A percentile compares a stretch with the other conserved stretches of the same genome.
Evolutionary conservation across 2,888 invertebrate species (phyloP).

Genomic region (Gastracanthus pulcherrimus): DNA sequence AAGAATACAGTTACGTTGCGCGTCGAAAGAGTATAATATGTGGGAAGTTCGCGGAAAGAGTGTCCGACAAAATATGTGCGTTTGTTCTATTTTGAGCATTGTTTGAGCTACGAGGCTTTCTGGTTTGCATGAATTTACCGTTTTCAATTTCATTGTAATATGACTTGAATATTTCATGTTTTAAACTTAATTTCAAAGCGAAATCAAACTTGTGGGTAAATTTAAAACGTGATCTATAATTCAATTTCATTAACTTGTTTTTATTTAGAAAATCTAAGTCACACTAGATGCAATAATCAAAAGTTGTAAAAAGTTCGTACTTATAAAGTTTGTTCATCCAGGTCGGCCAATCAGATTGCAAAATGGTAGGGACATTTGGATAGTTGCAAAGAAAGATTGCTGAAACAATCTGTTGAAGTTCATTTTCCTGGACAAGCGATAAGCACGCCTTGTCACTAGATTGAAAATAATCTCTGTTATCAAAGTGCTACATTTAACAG

Average conservation of each 20-base stretch:
- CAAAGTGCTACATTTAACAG: too few species aligned
- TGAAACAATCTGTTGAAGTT: conserved; percentile 67
- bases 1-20: not conserved
- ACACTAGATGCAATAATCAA: too few species aligned
- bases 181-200: too few species aligned
- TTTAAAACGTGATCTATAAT: too few species aligned
- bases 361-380: conserved; percentile 81
- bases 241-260: not conserved
- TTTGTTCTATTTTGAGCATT: not conserved
- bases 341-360: conserved; percentile 80
- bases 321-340: conserved; percentile 81
- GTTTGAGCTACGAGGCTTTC: not conserved
- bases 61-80: not conserved
- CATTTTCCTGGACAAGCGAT: conserved; percentile 77
- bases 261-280: not conserved
- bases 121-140: too few species aligned
- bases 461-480: too few species aligned
- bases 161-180: too few species aligned
- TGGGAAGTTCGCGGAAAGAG: not conserved
- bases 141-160: too few species aligned
- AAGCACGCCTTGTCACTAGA: conserved; percentile 78
- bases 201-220: too few species aligned
- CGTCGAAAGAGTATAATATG: too few species aligned
- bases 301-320: conserved; percentile 68
- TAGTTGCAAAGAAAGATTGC: conserved; percentile 76